Conservation (phyloP, 2,113 vertebrate genomes). For the Orycteropus afer region DNA sequence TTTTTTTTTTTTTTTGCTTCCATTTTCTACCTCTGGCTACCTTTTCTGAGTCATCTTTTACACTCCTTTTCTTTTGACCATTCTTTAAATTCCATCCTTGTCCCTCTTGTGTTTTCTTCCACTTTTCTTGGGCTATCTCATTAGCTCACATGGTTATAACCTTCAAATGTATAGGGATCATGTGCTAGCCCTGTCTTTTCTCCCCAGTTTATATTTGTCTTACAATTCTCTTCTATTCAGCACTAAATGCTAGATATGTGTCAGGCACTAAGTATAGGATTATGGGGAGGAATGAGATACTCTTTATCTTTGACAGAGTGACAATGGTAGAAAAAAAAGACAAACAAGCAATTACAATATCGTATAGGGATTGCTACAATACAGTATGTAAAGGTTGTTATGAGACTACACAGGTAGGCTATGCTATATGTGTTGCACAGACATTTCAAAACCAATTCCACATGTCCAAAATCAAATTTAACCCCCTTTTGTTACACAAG, state of each 20-base stretch:
- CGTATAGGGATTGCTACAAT: neutral
- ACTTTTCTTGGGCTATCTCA: neutral
- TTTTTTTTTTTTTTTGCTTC: neutral
- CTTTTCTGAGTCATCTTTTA: neutral
- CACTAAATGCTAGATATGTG: neutral
- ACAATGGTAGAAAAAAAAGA: neutral
- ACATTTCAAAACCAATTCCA: constrained; percentile 6
- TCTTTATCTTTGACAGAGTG: neutral
- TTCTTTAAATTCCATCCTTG: neutral
- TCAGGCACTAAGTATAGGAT: neutral
- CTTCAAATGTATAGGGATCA: neutral
- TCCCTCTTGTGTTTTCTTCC: neutral
- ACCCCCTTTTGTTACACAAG: neutral
- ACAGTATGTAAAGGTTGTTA: neutral
- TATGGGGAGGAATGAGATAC: neutral
- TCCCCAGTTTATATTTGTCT: neutral
- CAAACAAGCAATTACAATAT: neutral
- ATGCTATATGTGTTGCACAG: neutral
- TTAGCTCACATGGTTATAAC: neutral
- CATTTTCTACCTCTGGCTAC: neutral
- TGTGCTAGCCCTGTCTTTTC: neutral
- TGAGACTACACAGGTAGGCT: neutral
- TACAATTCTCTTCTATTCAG: neutral
- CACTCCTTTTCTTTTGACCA: neutral
- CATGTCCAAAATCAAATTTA: neutral